Evolutionary conservation across 2,888 invertebrate species (phyloP).

Genomic region (Homarus gammarus): DNA sequence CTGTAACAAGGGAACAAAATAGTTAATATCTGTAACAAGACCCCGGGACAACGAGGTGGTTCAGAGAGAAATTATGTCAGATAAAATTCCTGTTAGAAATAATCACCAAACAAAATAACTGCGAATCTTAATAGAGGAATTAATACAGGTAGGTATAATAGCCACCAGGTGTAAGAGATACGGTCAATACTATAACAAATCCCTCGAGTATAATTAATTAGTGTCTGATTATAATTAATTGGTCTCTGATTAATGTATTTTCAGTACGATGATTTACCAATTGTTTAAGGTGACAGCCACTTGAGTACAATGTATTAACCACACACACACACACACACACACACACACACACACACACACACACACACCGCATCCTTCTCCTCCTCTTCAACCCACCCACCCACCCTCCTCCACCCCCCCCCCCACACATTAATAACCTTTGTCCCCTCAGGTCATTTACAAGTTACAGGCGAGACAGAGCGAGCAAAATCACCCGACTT

Average conservation of each 20-base stretch:
- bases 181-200: neutral
- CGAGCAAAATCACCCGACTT: neutral
- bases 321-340: no score
- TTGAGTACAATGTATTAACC: no score
- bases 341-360: neutral
- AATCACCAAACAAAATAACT: neutral
- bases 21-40: neutral
- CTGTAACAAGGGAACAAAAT: conserved; percentile 44
- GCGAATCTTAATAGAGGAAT: neutral
- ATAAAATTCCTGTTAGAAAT: neutral
- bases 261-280: no score
- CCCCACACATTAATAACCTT: neutral
- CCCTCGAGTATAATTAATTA: neutral
- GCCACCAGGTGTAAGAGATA: neutral
- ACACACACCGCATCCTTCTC: neutral
- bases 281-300: no score
- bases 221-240: neutral
- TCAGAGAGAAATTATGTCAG: neutral
- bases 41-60: neutral
- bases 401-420: neutral
- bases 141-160: no score
- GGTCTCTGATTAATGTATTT: no score
- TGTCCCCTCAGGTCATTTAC: neutral
- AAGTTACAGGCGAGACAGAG: neutral
- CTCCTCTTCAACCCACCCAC: neutral